Conservation (phyloP, 2,888 invertebrate species). For the Norana najaformis region DNA sequence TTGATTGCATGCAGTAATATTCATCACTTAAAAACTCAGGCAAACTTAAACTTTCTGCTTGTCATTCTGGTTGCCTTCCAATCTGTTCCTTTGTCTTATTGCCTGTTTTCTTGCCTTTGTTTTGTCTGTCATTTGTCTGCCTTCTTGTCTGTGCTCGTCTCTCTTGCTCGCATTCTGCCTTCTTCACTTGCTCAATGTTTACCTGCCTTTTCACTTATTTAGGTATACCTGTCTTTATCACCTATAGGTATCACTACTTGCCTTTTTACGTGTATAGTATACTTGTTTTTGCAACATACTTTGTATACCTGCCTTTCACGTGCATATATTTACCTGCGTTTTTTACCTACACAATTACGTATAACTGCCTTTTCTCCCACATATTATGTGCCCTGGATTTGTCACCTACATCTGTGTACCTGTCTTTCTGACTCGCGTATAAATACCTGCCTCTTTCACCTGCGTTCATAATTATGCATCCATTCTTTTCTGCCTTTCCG, state of each 20-base stretch:
- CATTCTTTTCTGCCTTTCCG: background rate
- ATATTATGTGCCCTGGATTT: no score
- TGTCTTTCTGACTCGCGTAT: no score
- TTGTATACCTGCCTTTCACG: background rate
- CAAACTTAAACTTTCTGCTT: no score
- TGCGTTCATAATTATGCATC: background rate
- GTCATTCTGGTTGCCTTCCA: no score
- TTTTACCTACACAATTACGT: no score
- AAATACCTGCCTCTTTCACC: no score
- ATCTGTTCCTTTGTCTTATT: background rate
- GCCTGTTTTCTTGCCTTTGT: background rate
- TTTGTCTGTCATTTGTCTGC: background rate
- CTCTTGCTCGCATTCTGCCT: background rate
- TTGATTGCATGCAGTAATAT: no score
- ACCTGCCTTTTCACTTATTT: background rate
- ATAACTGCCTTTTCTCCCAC: no score
- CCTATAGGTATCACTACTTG: background rate
- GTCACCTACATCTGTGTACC: no score
- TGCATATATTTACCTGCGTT: no score
- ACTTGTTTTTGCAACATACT: background rate
- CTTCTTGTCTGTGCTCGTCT: background rate
- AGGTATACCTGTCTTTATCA: no score
- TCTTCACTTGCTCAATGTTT: background rate
- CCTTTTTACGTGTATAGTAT: background rate
- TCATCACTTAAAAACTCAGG: no score